Evolutionary conservation across 2,888 invertebrate species (phyloP).

Genomic region (Formica aserva): DNA sequence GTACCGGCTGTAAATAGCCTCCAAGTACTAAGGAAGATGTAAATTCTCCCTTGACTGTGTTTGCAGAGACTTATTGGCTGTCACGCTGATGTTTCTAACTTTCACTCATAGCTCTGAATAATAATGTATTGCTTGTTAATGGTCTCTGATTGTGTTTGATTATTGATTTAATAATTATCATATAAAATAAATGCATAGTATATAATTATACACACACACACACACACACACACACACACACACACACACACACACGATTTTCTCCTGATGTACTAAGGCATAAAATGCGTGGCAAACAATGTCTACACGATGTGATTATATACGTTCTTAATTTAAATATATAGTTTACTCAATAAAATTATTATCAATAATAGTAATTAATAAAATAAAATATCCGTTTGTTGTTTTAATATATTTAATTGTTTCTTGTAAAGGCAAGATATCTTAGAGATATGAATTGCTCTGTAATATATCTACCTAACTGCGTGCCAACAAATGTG

Average conservation of each 20-base stretch:
- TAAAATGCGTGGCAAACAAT: not conserved
- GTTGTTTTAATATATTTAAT: not conserved
- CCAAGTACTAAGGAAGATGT: constrained; percentile 43
- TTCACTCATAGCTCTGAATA: constrained; percentile 15
- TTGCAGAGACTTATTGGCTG: constrained; percentile 31
- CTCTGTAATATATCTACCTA: not conserved
- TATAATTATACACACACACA: not conserved
- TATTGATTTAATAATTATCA: not conserved
- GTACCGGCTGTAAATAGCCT: constrained; percentile 52
- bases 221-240: too few species aligned
- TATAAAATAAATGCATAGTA: not conserved
- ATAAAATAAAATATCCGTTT: not conserved
- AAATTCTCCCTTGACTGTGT: constrained; percentile 39
- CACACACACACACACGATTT: not conserved
- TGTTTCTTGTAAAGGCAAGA: not conserved
- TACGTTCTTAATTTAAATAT: not conserved
- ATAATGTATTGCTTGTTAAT: not conserved
- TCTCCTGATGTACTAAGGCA: not conserved
- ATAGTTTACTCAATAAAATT: not conserved
- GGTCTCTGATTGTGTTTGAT: not conserved
- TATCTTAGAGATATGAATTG: not conserved
- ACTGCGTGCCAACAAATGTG: constrained; percentile 12
- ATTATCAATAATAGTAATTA: not conserved
- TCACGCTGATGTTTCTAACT: constrained; percentile 38
- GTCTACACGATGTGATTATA: not conserved